Evolutionary conservation across 2,113 vertebrate genomes (phyloP).

Genomic region (Crocuta crocuta): DNA sequence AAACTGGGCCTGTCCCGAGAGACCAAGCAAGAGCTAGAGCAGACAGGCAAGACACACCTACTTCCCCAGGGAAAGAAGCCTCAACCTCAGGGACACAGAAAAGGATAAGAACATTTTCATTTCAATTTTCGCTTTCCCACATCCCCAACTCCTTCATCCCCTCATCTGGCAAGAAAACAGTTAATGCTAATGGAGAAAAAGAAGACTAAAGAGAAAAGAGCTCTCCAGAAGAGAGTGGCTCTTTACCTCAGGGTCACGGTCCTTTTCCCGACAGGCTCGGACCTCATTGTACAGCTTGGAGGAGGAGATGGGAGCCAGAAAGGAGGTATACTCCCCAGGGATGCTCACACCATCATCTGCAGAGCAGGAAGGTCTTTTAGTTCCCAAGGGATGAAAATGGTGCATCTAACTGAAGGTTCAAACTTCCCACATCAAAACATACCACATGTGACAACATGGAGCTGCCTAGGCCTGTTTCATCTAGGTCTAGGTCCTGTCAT

Average conservation of each 20-base stretch:
- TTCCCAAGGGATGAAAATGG: not conserved
- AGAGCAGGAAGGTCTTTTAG: not conserved
- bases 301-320: slow-evolving; percentile 94
- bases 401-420: not conserved
- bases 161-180: not conserved
- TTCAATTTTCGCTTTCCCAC: not conserved
- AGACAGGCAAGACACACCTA: not conserved
- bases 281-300: slow-evolving; percentile 98
- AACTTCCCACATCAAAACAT: not conserved
- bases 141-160: not conserved
- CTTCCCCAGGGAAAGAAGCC: not conserved
- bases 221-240: not conserved
- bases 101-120: not conserved
- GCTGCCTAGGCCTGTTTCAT: too few relatives aligned
- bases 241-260: slow-evolving; percentile 91
- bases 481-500: not conserved
- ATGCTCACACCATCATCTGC: slow-evolving; percentile 94
- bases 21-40: slow-evolving; percentile 50
- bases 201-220: not conserved
- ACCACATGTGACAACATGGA: not conserved
- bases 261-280: slow-evolving; percentile 92
- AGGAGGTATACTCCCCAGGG: slow-evolving; percentile 94
- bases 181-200: not conserved
- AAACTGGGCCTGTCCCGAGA: slow-evolving; percentile 90
- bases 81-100: not conserved